A percentile compares a stretch with the other conserved stretches of the same genome.
phyloP scores from a whole-genome alignment of 2,797 vertebrate genomes.

The Crotalus adamanteus region DNA sequence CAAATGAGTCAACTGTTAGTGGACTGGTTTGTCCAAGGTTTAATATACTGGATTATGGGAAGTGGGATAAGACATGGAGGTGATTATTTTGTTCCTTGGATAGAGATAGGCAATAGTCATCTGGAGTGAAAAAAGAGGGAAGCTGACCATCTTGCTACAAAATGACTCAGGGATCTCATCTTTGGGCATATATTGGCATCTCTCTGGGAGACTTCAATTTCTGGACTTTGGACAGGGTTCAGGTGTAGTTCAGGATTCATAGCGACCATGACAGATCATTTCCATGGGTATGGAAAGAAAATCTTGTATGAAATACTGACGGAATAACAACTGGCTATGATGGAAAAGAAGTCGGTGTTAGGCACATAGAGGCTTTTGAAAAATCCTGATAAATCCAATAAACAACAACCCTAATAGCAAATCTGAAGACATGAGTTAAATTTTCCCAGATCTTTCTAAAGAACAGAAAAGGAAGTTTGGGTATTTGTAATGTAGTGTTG shows the following conservation, averaged over 20 bases:
- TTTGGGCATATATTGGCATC: background rate
- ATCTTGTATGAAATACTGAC: background rate
- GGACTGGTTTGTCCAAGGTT: background rate
- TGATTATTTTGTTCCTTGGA: background rate
- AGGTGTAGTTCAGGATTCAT: background rate
- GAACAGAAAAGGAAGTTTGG: background rate
- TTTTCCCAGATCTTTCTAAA: background rate
- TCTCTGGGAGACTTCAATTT: background rate
- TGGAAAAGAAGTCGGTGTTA: background rate
- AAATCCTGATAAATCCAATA: background rate
- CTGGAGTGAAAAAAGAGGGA: background rate
- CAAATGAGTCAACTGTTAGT: background rate
- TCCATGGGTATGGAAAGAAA: background rate
- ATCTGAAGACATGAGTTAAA: background rate
- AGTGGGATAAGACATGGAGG: background rate
- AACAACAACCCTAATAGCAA: background rate
- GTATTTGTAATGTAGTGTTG: background rate
- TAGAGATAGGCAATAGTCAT: background rate
- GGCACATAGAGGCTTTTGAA: background rate
- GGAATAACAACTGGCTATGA: background rate
- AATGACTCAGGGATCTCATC: background rate
- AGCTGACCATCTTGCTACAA: background rate
- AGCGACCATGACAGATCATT: background rate
- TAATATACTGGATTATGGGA: background rate
- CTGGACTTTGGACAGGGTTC: background rate